These are phyloP conservation scores for Ichneumoninae sp. DNA, from an alignment of 2,888 invertebrate species.

Conservation along the genomic window DNA sequence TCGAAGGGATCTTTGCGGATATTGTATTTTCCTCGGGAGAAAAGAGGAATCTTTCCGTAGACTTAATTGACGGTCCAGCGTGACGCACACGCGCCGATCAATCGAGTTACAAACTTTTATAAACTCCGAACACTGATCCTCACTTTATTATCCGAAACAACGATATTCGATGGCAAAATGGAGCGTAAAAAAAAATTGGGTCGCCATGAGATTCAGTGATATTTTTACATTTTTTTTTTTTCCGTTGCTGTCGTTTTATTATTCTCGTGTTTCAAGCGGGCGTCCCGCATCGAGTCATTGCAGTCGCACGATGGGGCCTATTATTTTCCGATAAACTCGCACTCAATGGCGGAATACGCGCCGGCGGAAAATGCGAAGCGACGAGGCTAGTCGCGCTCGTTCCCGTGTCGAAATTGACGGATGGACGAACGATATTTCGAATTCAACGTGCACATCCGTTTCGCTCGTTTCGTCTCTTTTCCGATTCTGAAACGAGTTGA, in stretches of 20 bases:
- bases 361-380: constrained; percentile 60
- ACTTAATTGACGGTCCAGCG: constrained; percentile 35
- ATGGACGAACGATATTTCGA: constrained; percentile 66
- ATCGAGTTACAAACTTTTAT: constrained; percentile 4
- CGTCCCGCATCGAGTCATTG: constrained; percentile 55
- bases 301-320: constrained; percentile 58
- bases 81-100: not conserved
- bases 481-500: constrained; percentile 13
- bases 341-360: constrained; percentile 33
- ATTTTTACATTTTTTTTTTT: constrained; percentile 9
- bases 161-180: constrained; percentile 4
- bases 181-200: not conserved
- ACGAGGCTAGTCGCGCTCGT: constrained; percentile 28
- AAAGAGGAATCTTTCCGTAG: not conserved
- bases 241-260: constrained; percentile 53
- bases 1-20: not conserved
- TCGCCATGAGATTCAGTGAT: constrained; percentile 3
- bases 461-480: constrained; percentile 42
- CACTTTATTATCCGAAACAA: not conserved
- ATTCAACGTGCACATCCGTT: constrained; percentile 58
- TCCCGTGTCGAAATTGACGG: constrained; percentile 64
- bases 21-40: constrained; percentile 28
- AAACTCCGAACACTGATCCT: not conserved
- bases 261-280: constrained; percentile 39
- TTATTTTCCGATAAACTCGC: constrained; percentile 66